phyloP scores from a whole-genome alignment of 2,113 vertebrate genomes.

The Todiramphus saurophagus region DNA sequence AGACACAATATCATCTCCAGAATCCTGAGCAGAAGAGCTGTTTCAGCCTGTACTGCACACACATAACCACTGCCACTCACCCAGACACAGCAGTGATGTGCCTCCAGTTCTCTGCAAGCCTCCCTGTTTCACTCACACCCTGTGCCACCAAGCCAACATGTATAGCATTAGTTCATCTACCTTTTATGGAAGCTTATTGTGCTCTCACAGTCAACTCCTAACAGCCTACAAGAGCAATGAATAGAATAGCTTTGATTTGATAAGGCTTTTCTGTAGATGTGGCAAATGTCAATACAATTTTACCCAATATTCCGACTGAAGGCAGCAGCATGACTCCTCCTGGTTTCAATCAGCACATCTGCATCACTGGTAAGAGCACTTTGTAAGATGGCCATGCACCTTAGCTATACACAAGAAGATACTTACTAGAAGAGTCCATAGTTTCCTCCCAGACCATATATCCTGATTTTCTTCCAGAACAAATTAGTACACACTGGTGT shows the following conservation, averaged over 20 bases:
- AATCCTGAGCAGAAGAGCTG: neutral
- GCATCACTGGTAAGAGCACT: neutral
- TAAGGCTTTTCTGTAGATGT: neutral
- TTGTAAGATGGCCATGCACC: neutral
- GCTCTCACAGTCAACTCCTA: neutral
- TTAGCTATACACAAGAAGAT: neutral
- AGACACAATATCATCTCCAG: neutral
- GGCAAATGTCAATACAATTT: neutral
- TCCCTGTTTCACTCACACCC: neutral
- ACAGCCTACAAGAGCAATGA: neutral
- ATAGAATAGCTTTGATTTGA: neutral
- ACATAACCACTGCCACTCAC: neutral
- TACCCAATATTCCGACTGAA: neutral
- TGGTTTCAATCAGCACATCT: neutral
- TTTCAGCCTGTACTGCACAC: neutral
- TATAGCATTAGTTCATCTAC: neutral
- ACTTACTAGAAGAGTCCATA: neutral
- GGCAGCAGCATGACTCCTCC: neutral
- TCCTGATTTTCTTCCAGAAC: neutral
- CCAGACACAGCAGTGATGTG: fast-evolving
- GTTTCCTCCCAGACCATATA: neutral
- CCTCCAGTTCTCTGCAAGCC: neutral
- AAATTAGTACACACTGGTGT: neutral
- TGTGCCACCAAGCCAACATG: fast-evolving
- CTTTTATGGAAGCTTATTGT: neutral